Evolutionary conservation across 1,140 invertebrate species (phyloP), one percentile per base, ranked within the genome.

Genomic region (Myzus persicae): DNA sequence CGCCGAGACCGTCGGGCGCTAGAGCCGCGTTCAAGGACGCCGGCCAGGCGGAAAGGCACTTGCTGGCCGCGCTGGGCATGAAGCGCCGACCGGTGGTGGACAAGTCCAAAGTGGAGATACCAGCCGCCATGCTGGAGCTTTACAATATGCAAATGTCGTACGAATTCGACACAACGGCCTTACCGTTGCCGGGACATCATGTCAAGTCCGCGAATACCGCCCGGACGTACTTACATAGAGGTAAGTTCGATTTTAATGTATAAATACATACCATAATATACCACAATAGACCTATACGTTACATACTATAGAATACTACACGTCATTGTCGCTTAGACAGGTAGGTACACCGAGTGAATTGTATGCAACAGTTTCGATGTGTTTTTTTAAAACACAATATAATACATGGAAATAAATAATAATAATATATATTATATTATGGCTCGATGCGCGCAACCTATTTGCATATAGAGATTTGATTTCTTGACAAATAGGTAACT

Each of bases 201-300:
- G 96, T 96, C 24, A 96, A 96, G 93, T 96, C 96, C 93, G 97
- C 98, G 93, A 98, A 98, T 95, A 98, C 98, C 76, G 97, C 98
- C 67, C 96, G 98, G 94, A 98, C 97, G 95, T 98, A 98, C 96
- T 96, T 96, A 94, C 98, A 98, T 96, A 95, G 96, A 95, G 97
- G 97, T 98, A 95, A 96, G 96, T 96, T 36, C n/a, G 24, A 76
- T n/a, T 76, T 76, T 4, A 76, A 18, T 36, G 5, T 76, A 18
- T 14, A n/a, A 5, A 67, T 3, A 6, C 24, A 24, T 24, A 7
- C 6, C 22, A 26, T 51, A 51, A 51, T 51, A 51, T 51, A 26
- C 51, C n/a, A n/a, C n/a, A n/a, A n/a, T n/a, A n/a, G n/a, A n/a
- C n/a, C n/a, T n/a, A n/a, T n/a, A n/a, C n/a, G 51, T 54, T 26